phyloP scores from a whole-genome alignment of 2,888 invertebrate genomes.

The Tanaodytes sp. region DNA sequence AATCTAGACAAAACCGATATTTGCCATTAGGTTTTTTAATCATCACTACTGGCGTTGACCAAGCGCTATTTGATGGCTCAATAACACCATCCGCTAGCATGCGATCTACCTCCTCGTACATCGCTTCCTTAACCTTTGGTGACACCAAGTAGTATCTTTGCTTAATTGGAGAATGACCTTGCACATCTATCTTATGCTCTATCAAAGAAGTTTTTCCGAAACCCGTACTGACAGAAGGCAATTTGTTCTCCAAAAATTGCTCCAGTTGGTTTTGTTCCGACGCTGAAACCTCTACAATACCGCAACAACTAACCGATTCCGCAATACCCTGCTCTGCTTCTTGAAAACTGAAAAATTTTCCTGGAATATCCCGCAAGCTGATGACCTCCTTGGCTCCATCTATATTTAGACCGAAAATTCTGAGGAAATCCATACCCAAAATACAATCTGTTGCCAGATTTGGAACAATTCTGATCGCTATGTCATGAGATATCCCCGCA shows the following conservation, averaged over 20 bases:
- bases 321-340: conserved; percentile 11
- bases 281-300: conserved; percentile 19
- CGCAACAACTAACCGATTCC: conserved; percentile 4
- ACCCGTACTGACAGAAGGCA: neutral
- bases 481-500: neutral
- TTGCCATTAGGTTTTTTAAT: too few relatives aligned
- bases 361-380: neutral
- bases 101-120: too few relatives aligned
- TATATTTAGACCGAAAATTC: conserved; percentile 24
- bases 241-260: conserved; percentile 12
- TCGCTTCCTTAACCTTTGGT: too few relatives aligned
- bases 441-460: conserved; percentile 14
- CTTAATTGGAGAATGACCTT: too few relatives aligned
- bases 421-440: conserved; percentile 26
- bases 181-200: too few relatives aligned
- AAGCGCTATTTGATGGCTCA: too few relatives aligned
- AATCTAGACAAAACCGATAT: too few relatives aligned
- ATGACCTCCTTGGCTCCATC: conserved; percentile 15
- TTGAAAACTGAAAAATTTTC: neutral
- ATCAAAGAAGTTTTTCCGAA: too few relatives aligned
- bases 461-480: conserved; percentile 8
- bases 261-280: too few relatives aligned
- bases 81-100: too few relatives aligned
- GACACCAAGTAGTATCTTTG: too few relatives aligned
- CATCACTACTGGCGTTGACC: too few relatives aligned